Evolutionary conservation across 2,113 vertebrate species (phyloP).

Genomic region (Hymenochirus boettgeri): DNA sequence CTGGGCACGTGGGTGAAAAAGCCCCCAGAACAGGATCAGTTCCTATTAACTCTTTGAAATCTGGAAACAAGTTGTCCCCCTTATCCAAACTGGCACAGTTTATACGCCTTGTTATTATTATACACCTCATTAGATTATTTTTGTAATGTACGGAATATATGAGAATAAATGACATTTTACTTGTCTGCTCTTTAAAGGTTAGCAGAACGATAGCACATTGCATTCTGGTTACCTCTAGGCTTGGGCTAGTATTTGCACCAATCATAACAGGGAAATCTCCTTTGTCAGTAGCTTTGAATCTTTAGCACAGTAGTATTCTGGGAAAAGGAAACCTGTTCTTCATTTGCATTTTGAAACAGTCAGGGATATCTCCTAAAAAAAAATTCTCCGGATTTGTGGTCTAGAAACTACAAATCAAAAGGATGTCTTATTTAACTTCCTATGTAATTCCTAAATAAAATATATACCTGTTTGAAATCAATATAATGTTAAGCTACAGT

Average conservation of each 20-base stretch:
- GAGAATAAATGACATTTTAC: conserved; percentile 35
- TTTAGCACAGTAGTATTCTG: too few relatives aligned
- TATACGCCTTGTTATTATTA: conserved; percentile 19
- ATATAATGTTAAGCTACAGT: too few relatives aligned
- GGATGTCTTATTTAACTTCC: too few relatives aligned
- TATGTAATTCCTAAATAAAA: too few relatives aligned
- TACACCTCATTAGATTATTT: conserved; percentile 48
- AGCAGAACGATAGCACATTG: not conserved
- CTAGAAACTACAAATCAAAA: too few relatives aligned
- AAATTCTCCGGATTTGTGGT: too few relatives aligned
- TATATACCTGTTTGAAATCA: too few relatives aligned
- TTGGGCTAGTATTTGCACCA: not conserved
- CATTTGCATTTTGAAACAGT: too few relatives aligned
- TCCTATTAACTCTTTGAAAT: conserved; percentile 73
- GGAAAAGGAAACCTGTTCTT: too few relatives aligned
- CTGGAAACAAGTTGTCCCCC: conserved; percentile 40
- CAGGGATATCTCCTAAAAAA: too few relatives aligned
- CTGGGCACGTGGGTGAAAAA: conserved; percentile 95
- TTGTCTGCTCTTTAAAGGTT: conserved; percentile 3
- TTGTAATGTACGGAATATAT: conserved; percentile 48
- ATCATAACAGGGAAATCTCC: too few relatives aligned
- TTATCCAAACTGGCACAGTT: conserved; percentile 27
- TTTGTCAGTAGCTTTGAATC: too few relatives aligned
- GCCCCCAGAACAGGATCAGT: conserved; percentile 93
- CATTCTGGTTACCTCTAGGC: not conserved